Percentiles rank a stretch among this genome's conserved stretches.
Conservation (phyloP, 2,113 vertebrate species). For the Ictidomys tridecemlineatus region DNA sequence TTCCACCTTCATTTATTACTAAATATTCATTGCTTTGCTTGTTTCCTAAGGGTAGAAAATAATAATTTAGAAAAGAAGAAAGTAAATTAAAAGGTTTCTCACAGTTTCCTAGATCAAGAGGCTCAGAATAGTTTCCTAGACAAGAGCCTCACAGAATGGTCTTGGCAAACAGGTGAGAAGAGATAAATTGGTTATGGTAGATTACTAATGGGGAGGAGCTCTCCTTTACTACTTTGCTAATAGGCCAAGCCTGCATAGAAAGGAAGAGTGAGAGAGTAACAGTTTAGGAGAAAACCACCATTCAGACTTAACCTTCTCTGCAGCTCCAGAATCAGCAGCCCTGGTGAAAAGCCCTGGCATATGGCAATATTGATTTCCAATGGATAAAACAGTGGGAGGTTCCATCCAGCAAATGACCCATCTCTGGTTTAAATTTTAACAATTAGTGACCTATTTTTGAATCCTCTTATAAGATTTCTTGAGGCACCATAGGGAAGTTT, state of each 20-base stretch:
- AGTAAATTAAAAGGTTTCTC: constrained; percentile 40
- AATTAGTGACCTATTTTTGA: not conserved
- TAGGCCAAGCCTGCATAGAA: not conserved
- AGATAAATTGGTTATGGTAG: constrained; percentile 40
- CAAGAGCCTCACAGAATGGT: not conserved
- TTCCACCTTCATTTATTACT: constrained; percentile 65
- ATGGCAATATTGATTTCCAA: not conserved
- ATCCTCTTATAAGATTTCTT: not conserved
- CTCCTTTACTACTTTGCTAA: constrained; percentile 18
- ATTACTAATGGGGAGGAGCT: not conserved
- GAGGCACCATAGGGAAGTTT: not conserved
- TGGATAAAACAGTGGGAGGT: not conserved
- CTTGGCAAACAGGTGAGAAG: constrained; percentile 6
- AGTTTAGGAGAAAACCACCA: not conserved
- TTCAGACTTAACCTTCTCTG: not conserved
- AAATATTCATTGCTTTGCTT: constrained; percentile 12
- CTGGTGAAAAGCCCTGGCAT: not conserved
- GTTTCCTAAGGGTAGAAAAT: constrained; percentile 46
- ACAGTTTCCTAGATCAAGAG: not conserved
- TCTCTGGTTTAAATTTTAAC: constrained; percentile 28
- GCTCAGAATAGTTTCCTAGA: not conserved
- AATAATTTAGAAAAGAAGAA: constrained; percentile 44
- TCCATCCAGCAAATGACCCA: not conserved
- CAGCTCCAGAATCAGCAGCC: not conserved
- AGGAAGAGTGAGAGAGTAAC: not conserved